These are phyloP conservation scores for Sebastes itinus DNA, from an alignment of 2,797 vertebrate genomes.

Conservation along the genomic window DNA sequence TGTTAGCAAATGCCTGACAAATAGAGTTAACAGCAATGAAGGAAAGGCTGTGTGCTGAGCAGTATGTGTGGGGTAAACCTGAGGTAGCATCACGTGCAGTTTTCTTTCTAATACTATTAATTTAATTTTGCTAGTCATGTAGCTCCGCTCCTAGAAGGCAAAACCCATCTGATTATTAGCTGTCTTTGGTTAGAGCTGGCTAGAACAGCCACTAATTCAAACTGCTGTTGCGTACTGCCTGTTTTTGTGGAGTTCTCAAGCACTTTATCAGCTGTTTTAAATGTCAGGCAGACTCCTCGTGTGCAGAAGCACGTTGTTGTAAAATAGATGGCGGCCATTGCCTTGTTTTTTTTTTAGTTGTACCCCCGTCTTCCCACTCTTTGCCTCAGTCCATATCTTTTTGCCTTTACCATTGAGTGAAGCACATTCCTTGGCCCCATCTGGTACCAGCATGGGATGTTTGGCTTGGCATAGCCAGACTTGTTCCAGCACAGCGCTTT, in stretches of 20 bases:
- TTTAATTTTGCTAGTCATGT: slow-evolving; percentile 26
- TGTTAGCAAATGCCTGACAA: not conserved
- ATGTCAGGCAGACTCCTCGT: slow-evolving; percentile 5
- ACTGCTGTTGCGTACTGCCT: not conserved
- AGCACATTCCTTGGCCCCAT: slow-evolving; percentile 82
- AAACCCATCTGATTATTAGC: slow-evolving; percentile 28
- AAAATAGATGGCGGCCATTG: slow-evolving; percentile 19
- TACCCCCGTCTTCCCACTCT: slow-evolving; percentile 25
- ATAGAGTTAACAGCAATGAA: not conserved
- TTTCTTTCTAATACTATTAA: slow-evolving; percentile 10
- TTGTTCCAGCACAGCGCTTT: slow-evolving; percentile 78
- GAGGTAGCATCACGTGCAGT: slow-evolving; percentile 4
- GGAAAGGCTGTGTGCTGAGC: not conserved
- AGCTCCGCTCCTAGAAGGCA: slow-evolving; percentile 9
- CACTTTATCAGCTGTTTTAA: not conserved
- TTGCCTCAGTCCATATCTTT: slow-evolving; percentile 55
- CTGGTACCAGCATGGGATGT: slow-evolving; percentile 83
- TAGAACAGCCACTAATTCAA: not conserved
- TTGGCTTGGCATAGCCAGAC: slow-evolving; percentile 79
- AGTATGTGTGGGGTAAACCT: not conserved
- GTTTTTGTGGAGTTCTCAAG: not conserved
- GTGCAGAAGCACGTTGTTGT: slow-evolving; percentile 28
- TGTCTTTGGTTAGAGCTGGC: slow-evolving; percentile 15
- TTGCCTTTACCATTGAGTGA: slow-evolving; percentile 69
- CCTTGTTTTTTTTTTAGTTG: not conserved